These are phyloP conservation scores for Falco berigora DNA, from an alignment of 2,797 vertebrate species.

Conservation along the genomic window DNA sequence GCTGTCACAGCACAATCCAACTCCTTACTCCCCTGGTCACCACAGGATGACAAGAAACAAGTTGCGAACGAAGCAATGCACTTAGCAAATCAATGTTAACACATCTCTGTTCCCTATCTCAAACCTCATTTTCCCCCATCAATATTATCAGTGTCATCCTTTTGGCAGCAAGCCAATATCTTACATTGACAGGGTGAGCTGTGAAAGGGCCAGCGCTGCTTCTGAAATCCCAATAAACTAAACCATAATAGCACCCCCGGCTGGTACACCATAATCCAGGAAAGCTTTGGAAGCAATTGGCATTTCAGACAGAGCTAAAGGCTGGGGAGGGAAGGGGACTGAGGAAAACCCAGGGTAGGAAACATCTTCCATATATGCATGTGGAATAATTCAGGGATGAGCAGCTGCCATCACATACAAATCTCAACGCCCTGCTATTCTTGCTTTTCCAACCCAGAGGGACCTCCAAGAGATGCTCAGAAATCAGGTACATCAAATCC, in stretches of 20 bases:
- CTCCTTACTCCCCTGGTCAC: neutral
- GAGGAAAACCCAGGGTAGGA: neutral
- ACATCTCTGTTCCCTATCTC: neutral
- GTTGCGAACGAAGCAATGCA: rapidly evolving
- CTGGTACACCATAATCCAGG: neutral
- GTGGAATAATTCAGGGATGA: neutral
- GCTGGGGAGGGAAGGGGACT: neutral
- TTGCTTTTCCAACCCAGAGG: neutral
- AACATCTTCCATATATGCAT: neutral
- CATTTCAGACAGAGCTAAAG: neutral
- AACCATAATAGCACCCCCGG: neutral
- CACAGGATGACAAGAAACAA: neutral
- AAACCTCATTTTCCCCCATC: neutral
- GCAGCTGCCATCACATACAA: neutral
- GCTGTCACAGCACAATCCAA: neutral
- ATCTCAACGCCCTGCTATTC: no score
- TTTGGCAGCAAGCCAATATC: neutral
- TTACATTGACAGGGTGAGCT: neutral
- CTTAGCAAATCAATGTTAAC: neutral
- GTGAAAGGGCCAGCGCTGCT: neutral
- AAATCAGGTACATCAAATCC: neutral
- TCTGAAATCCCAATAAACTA: neutral
- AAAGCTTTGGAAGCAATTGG: neutral
- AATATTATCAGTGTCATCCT: neutral
- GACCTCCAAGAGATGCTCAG: neutral